These are phyloP conservation scores for Rhagium mordax DNA, from an alignment of 2,888 invertebrate genomes.

Conservation along the genomic window DNA sequence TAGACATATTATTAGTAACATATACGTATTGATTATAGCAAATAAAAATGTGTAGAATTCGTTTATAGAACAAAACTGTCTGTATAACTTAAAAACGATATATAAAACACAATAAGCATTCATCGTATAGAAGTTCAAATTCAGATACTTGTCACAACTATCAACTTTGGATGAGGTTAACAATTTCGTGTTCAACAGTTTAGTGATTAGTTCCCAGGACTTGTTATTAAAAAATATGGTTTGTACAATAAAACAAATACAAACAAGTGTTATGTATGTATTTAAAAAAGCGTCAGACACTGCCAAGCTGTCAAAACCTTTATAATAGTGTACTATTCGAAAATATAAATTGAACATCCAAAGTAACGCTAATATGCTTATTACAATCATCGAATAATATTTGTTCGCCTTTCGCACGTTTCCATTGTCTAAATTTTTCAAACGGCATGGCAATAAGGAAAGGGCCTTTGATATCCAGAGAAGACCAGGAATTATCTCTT, in stretches of 20 bases:
- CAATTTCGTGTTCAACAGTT: neutral
- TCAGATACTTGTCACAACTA: constrained; percentile 29
- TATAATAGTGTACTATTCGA: constrained; percentile 22
- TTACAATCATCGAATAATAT: neutral
- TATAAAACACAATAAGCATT: neutral
- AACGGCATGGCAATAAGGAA: constrained; percentile 3
- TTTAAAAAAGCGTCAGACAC: constrained; percentile 25
- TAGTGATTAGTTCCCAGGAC: constrained; percentile 29
- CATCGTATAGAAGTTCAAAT: neutral
- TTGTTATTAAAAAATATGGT: constrained; percentile 9
- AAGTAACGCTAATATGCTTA: neutral
- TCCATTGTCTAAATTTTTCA: neutral
- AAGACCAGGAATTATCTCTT: neutral
- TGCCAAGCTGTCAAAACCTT: constrained; percentile 11
- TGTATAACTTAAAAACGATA: neutral
- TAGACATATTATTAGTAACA: constrained; percentile 28
- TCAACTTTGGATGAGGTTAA: constrained; percentile 1
- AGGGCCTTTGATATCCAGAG: neutral
- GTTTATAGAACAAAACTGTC: neutral
- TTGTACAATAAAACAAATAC: constrained; percentile 24
- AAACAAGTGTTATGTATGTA: constrained; percentile 4
- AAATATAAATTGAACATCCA: constrained; percentile 21
- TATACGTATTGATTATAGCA: constrained; percentile 16
- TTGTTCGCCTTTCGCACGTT: neutral
- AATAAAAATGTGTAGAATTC: constrained; percentile 15